phyloP scores from a whole-genome alignment of 2,888 invertebrate genomes.

The Catocala nupta region DNA sequence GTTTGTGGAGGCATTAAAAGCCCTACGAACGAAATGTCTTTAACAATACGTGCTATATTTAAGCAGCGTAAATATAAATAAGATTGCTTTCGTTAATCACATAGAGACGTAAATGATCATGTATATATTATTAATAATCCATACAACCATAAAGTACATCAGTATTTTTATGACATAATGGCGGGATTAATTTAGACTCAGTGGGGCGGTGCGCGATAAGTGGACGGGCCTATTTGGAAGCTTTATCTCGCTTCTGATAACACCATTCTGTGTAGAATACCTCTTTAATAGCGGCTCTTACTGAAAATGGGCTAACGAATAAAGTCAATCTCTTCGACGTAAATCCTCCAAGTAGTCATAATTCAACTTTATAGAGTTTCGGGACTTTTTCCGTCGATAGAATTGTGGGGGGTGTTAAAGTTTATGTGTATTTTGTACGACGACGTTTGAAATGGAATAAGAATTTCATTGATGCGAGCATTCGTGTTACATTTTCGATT shows the following conservation, averaged over 20 bases:
- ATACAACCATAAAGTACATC: conserved; percentile 9
- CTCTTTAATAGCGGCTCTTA: conserved; percentile 75
- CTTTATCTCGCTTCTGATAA: conserved; percentile 73
- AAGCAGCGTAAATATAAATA: no score
- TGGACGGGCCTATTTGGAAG: conserved; percentile 63
- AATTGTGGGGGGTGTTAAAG: conserved; percentile 65
- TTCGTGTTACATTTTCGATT: conserved; percentile 12
- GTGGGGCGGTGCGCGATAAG: conserved; percentile 62
- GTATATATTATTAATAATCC: neutral
- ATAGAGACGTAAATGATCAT: neutral
- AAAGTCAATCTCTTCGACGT: conserved; percentile 79
- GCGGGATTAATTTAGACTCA: conserved; percentile 55
- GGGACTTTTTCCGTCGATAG: conserved; percentile 60
- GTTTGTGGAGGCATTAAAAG: no score
- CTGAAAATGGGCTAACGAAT: conserved; percentile 77
- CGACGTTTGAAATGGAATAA: conserved; percentile 30
- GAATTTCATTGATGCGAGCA: conserved; percentile 20
- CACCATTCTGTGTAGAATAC: conserved; percentile 73
- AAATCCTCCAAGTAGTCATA: conserved; percentile 79
- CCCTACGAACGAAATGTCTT: no score
- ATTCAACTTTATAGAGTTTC: conserved; percentile 82
- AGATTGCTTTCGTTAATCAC: no score
- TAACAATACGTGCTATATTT: no score
- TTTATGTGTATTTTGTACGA: conserved; percentile 52
- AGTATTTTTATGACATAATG: conserved; percentile 57